Conservation (phyloP, 2,888 invertebrate genomes). For the Sarcophaga caerulescens region DNA sequence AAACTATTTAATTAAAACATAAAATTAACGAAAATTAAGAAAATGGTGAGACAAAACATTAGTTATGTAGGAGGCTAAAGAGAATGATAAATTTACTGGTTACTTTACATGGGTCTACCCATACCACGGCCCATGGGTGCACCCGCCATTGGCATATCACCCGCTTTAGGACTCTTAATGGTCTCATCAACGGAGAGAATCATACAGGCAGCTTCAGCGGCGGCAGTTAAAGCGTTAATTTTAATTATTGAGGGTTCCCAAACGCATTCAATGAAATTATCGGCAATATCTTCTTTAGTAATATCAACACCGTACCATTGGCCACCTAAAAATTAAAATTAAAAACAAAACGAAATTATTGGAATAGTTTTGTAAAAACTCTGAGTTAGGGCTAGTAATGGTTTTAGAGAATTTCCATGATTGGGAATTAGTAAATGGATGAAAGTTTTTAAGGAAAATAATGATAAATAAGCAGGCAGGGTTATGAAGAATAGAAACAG, state of each 20-base stretch:
- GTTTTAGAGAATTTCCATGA: neutral
- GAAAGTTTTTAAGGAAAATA: too few species aligned
- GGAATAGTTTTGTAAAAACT: neutral
- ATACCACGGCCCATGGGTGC: slow-evolving; percentile 86
- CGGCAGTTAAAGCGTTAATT: slow-evolving; percentile 97
- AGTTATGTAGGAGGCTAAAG: slow-evolving; percentile 55
- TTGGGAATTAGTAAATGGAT: too few species aligned
- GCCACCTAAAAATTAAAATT: slow-evolving; percentile 82
- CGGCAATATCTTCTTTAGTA: slow-evolving; percentile 94
- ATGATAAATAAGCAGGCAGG: too few species aligned
- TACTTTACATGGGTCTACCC: slow-evolving; percentile 86
- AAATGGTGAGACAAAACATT: slow-evolving; percentile 62
- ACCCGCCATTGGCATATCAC: slow-evolving; percentile 79
- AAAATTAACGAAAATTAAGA: slow-evolving; percentile 38
- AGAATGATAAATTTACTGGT: slow-evolving; percentile 48
- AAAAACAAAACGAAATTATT: neutral
- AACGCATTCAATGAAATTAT: slow-evolving; percentile 96
- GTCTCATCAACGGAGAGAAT: slow-evolving; percentile 99
- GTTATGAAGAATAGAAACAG: too few species aligned
- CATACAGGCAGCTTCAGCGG: slow-evolving; percentile 96
- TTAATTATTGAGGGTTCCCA: slow-evolving; percentile 99
- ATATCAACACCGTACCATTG: slow-evolving; percentile 98
- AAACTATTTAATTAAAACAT: slow-evolving; percentile 12
- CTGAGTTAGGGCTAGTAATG: neutral
- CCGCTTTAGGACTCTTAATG: slow-evolving; percentile 92